A percentile compares a stretch with the other conserved stretches of the same genome.
These are phyloP conservation scores for Machaerirhynchus nigripectus DNA, from an alignment of 2,113 vertebrate genomes.

Conservation along the genomic window DNA sequence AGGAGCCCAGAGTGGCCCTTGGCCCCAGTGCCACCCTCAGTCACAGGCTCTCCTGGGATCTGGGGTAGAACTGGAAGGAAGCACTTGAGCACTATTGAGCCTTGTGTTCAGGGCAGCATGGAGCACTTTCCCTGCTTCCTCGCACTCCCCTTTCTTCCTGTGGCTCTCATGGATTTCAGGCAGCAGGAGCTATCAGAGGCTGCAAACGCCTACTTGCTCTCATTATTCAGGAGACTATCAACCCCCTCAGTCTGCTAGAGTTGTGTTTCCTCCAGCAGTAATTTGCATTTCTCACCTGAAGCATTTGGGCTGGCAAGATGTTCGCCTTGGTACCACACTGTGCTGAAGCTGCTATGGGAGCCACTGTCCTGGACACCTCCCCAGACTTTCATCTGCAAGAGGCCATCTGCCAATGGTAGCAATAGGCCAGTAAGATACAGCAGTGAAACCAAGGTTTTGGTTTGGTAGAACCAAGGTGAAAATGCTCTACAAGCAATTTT, in stretches of 20 bases:
- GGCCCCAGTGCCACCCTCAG: background rate
- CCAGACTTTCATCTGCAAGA: background rate
- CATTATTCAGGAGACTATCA: background rate
- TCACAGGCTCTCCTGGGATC: background rate
- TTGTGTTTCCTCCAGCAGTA: background rate
- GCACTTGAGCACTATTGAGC: background rate
- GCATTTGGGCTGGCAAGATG: background rate
- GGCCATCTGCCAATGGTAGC: background rate
- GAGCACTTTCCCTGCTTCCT: background rate
- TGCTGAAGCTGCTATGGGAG: background rate
- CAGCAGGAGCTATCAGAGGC: background rate
- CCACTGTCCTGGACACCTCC: background rate
- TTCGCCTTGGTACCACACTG: background rate
- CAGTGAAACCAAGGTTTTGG: background rate
- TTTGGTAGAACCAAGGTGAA: background rate
- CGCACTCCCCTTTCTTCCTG: accelerated
- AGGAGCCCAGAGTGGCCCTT: background rate
- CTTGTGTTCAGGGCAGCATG: accelerated
- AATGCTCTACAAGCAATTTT: background rate
- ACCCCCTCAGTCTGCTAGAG: background rate
- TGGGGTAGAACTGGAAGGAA: background rate
- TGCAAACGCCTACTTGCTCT: accelerated
- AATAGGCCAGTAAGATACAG: background rate
- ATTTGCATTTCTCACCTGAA: background rate
- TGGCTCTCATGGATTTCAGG: background rate